phyloP scores from a whole-genome alignment of 2,797 vertebrate genomes.

The Sebastes taczanowskii region DNA sequence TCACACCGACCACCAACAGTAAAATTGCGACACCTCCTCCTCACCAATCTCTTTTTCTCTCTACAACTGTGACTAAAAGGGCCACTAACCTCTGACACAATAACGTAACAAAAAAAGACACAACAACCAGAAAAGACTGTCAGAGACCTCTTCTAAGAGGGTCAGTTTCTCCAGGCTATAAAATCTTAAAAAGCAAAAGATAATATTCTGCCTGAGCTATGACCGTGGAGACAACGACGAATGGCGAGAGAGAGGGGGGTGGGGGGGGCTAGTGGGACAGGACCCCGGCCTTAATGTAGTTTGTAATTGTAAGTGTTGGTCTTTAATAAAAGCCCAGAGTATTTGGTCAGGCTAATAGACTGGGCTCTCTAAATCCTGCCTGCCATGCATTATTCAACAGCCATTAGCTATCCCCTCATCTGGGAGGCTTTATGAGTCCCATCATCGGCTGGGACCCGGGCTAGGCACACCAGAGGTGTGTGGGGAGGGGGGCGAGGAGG shows the following conservation, averaged over 20 bases:
- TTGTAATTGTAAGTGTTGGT: slow-evolving; percentile 85
- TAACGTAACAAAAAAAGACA: slow-evolving; percentile 51
- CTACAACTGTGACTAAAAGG: slow-evolving; percentile 68
- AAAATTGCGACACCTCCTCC: slow-evolving; percentile 40
- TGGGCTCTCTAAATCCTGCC: slow-evolving; percentile 81
- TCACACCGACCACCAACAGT: slow-evolving; percentile 2
- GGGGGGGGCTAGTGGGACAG: slow-evolving; percentile 51
- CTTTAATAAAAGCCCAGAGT: slow-evolving; percentile 82
- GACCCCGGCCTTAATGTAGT: slow-evolving; percentile 79
- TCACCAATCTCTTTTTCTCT: slow-evolving; percentile 38
- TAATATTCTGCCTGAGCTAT: slow-evolving; percentile 58
- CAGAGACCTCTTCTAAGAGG: slow-evolving; percentile 73
- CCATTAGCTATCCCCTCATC: slow-evolving; percentile 82
- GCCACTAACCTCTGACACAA: slow-evolving; percentile 63
- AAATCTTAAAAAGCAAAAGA: slow-evolving; percentile 75
- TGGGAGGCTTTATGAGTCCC: slow-evolving; percentile 81
- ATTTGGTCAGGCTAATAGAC: slow-evolving; percentile 85
- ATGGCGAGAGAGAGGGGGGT: slow-evolving; percentile 42
- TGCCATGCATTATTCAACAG: slow-evolving; percentile 84
- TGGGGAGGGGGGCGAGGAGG: slow-evolving; percentile 3
- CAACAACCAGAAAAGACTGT: slow-evolving; percentile 67
- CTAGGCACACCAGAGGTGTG: slow-evolving; percentile 58
- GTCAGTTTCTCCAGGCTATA: slow-evolving; percentile 63
- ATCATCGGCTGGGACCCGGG: slow-evolving; percentile 65
- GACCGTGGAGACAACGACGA: slow-evolving; percentile 51